Percentiles rank a stretch among this genome's conserved stretches.
Evolutionary conservation across 1,140 invertebrate genomes (phyloP).

Genomic region (Prorops nasuta): DNA sequence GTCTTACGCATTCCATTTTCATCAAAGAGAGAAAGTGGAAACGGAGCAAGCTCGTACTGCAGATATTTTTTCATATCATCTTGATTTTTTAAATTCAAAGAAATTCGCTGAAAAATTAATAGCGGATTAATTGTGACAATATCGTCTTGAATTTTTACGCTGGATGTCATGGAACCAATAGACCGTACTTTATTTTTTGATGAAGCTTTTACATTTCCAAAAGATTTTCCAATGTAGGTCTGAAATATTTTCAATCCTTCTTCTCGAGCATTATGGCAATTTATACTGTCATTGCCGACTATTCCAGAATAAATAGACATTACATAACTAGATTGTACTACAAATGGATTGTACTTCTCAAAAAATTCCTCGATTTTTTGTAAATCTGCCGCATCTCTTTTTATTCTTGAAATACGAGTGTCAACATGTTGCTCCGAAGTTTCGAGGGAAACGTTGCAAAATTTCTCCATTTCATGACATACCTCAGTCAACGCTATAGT

Average conservation of each 20-base stretch:
- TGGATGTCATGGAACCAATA: conserved; percentile 31
- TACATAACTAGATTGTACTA: conserved; percentile 29
- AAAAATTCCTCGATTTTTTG: conserved; percentile 42
- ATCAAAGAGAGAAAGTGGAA: conserved; percentile 46
- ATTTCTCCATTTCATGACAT: conserved; percentile 33
- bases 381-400: conserved; percentile 40
- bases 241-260: conserved; percentile 33
- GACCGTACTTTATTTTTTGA: conserved; percentile 31
- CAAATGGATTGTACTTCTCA: conserved; percentile 37
- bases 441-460: conserved; percentile 32
- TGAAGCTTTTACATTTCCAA: conserved; percentile 33
- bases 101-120: conserved; percentile 28
- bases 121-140: conserved; percentile 35
- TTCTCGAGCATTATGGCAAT: conserved; percentile 45
- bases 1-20: conserved; percentile 47
- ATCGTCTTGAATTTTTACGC: conserved; percentile 39
- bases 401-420: conserved; percentile 39
- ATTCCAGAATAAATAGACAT: conserved; percentile 42
- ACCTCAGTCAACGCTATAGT: conserved; percentile 13
- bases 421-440: conserved; percentile 48
- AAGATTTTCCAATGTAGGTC: conserved; percentile 28
- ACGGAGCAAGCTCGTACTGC: conserved; percentile 46
- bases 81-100: conserved; percentile 37
- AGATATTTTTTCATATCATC: conserved; percentile 40
- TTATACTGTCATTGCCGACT: conserved; percentile 43